Percentiles rank a stretch among this genome's conserved stretches.
These are phyloP conservation scores for Dromococcyx pavoninus DNA, from an alignment of 2,797 vertebrate genomes.

Conservation along the genomic window DNA sequence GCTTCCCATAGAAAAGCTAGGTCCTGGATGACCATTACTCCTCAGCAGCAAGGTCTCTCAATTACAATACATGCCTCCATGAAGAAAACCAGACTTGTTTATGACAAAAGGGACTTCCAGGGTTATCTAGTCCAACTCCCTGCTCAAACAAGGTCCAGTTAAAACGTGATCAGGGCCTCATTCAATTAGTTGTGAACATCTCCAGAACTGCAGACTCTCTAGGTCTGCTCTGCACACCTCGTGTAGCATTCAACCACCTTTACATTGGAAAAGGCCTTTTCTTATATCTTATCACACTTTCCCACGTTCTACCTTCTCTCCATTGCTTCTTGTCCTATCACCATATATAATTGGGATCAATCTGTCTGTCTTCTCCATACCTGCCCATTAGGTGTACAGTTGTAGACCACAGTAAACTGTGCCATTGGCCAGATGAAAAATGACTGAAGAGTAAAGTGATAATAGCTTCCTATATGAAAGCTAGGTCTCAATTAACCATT, in stretches of 20 bases:
- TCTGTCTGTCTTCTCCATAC: neutral
- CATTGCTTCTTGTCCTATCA: neutral
- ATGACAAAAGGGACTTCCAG: neutral
- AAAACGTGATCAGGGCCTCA: neutral
- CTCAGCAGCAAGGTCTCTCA: neutral
- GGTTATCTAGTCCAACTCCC: neutral
- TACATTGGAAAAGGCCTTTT: neutral
- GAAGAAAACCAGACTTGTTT: neutral
- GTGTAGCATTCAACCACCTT: neutral
- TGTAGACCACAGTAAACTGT: neutral
- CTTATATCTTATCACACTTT: neutral
- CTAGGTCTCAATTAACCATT: neutral
- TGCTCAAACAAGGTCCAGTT: neutral
- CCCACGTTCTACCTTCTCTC: neutral
- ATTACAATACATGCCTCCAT: neutral
- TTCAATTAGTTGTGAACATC: neutral
- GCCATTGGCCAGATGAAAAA: neutral
- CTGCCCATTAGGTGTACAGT: neutral
- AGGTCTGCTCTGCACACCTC: neutral
- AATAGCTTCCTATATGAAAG: neutral
- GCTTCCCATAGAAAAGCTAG: neutral
- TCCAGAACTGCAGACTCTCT: neutral
- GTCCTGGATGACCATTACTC: neutral
- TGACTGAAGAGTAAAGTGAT: neutral
- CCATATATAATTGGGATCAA: neutral